Evolutionary conservation across 2,113 vertebrate species (phyloP).

Genomic region (Sitta europaea): DNA sequence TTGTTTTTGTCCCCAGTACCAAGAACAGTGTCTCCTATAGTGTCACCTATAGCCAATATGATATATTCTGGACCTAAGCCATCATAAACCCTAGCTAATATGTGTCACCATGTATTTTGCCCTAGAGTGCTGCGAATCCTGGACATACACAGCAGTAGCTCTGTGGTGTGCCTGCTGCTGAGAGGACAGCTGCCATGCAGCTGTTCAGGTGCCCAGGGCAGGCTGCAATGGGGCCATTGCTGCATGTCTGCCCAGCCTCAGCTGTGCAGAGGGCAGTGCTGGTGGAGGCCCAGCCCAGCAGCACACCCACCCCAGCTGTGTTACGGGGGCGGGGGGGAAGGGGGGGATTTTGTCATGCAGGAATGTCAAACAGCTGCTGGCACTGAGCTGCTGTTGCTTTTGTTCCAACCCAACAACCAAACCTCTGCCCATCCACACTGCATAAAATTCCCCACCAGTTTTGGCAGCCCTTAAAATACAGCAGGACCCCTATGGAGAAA

Average conservation of each 20-base stretch:
- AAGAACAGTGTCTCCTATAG: background rate
- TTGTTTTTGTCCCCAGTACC: background rate
- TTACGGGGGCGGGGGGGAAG: too few species aligned
- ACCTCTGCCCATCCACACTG: background rate
- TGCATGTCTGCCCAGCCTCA: background rate
- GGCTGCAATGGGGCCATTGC: fast-evolving
- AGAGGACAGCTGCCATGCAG: background rate
- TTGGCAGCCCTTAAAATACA: background rate
- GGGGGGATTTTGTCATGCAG: background rate
- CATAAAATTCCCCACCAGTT: background rate
- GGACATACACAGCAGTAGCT: background rate
- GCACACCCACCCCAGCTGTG: background rate
- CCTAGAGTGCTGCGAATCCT: background rate
- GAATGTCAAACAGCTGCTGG: background rate
- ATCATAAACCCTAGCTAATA: background rate
- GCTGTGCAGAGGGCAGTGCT: fast-evolving
- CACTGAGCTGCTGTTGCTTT: background rate
- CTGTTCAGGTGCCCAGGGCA: background rate
- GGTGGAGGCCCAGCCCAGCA: background rate
- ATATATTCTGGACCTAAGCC: background rate
- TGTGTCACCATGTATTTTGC: background rate
- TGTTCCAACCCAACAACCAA: background rate
- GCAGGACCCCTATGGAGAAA: background rate
- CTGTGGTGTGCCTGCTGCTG: background rate
- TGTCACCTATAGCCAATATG: background rate